Percentiles rank a stretch among this genome's conserved stretches.
Evolutionary conservation across 1,140 invertebrate species (phyloP).

Genomic region (Archivesica marissinica): DNA sequence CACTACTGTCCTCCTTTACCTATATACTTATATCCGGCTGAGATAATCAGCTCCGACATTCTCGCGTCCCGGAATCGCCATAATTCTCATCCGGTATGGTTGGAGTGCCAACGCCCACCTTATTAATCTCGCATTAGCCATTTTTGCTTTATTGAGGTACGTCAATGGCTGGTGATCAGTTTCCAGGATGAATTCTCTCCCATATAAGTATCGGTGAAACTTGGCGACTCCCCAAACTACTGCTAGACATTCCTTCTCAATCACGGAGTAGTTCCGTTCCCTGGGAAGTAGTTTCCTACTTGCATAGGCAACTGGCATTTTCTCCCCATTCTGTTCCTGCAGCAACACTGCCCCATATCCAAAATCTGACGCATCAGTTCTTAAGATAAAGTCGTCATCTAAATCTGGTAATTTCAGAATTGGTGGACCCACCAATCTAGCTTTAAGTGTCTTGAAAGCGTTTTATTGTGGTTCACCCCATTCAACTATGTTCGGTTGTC

Average conservation of each 20-base stretch:
- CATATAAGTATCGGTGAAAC: constrained; percentile 64
- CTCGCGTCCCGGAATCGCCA: not conserved
- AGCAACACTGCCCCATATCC: constrained; percentile 67
- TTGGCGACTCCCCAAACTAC: constrained; percentile 60
- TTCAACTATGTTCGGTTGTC: constrained; percentile 27
- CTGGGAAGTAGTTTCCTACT: constrained; percentile 62
- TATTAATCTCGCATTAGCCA: constrained; percentile 61
- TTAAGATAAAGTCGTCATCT: constrained; percentile 74
- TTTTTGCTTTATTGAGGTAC: constrained; percentile 48
- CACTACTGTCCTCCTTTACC: too few relatives aligned
- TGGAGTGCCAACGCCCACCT: constrained; percentile 65
- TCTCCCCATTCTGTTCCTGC: constrained; percentile 60
- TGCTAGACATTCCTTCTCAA: constrained; percentile 66
- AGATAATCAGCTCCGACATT: constrained; percentile 13
- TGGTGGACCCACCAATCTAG: constrained; percentile 42
- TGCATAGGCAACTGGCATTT: constrained; percentile 65
- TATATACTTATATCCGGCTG: constrained; percentile 16
- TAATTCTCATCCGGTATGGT: not conserved
- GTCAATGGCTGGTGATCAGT: constrained; percentile 76
- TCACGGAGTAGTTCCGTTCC: constrained; percentile 36
- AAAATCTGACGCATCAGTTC: constrained; percentile 29
- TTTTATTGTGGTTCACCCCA: not conserved
- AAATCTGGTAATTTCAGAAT: constrained; percentile 76
- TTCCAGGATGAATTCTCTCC: constrained; percentile 62
- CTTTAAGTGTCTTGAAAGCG: constrained; percentile 42